A percentile compares a stretch with the other conserved stretches of the same genome.
Evolutionary conservation across 1,140 invertebrate genomes (phyloP).

Genomic region (Parapsyche elsis): DNA sequence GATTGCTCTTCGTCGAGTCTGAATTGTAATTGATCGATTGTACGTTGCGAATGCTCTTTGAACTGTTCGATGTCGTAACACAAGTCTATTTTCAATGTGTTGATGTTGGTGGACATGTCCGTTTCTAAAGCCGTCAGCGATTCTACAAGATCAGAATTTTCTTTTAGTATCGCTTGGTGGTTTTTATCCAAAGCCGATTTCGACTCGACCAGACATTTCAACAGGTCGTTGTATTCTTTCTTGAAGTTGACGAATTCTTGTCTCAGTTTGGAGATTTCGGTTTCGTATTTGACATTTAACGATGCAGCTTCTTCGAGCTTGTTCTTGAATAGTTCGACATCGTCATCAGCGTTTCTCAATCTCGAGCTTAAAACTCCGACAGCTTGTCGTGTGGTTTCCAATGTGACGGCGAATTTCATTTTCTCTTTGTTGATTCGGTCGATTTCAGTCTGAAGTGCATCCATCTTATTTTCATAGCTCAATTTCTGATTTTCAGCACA

Average conservation of each 20-base stretch:
- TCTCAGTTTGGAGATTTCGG: conserved; percentile 16
- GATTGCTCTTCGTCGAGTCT: conserved; percentile 36
- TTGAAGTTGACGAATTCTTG: conserved; percentile 41
- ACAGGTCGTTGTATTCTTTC: conserved; percentile 48
- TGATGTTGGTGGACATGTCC: conserved; percentile 36
- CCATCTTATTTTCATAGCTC: neutral
- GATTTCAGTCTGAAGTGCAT: conserved; percentile 59
- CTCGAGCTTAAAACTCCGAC: conserved; percentile 64
- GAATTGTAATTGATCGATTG: conserved; percentile 34
- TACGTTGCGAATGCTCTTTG: conserved; percentile 17
- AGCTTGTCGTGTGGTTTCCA: conserved; percentile 64
- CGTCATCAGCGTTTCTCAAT: conserved; percentile 64
- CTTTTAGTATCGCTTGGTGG: conserved; percentile 42
- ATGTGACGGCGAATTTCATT: conserved; percentile 64
- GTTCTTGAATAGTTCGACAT: conserved; percentile 62
- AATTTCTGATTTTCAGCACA: neutral
- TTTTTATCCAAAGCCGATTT: conserved; percentile 50
- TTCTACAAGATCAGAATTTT: conserved; percentile 36
- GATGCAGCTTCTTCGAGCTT: conserved; percentile 59
- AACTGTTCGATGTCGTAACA: conserved; percentile 39
- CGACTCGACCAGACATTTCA: conserved; percentile 45
- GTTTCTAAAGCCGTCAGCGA: conserved; percentile 35
- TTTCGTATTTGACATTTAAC: conserved; percentile 5
- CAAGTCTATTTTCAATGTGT: conserved; percentile 33
- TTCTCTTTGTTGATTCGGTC: conserved; percentile 63